These are phyloP conservation scores for Isaurus tuberculatus DNA, from an alignment of 92 coral and sea anemone species.

Conservation along the genomic window DNA sequence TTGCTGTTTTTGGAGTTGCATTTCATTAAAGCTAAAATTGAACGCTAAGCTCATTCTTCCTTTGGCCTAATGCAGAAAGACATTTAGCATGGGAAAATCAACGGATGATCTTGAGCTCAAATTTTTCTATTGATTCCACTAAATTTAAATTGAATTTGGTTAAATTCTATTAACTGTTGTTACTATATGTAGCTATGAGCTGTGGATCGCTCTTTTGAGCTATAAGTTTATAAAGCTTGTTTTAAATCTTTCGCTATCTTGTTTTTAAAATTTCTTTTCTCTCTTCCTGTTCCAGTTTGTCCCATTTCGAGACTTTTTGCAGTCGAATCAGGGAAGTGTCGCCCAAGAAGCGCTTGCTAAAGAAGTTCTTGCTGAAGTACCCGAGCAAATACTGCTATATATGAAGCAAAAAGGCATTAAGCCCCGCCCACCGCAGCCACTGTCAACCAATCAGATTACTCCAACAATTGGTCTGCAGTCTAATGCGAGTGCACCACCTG, in stretches of 20 bases:
- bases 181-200: neutral
- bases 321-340: constrained; percentile 60
- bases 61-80: too few species aligned
- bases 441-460: constrained; percentile 58
- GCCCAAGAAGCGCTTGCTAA: constrained; percentile 80
- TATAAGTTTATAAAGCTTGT: neutral
- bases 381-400: constrained; percentile 75
- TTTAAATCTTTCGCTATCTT: neutral
- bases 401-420: constrained; percentile 63
- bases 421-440: constrained; percentile 68
- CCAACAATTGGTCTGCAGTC: constrained; percentile 60
- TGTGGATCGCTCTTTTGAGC: neutral
- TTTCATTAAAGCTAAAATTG: too few species aligned
- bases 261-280: neutral
- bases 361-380: constrained; percentile 90
- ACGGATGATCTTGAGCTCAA: too few species aligned
- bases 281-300: constrained; percentile 78
- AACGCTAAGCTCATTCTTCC: too few species aligned
- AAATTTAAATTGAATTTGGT: too few species aligned
- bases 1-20: too few species aligned
- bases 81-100: too few species aligned
- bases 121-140: too few species aligned
- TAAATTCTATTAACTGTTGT: too few species aligned
- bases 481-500: constrained; percentile 57
- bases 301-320: constrained; percentile 96